Evolutionary conservation across 2,888 invertebrate species (phyloP), one percentile per base, ranked within the genome.

Genomic region (Cerastoderma edule): DNA sequence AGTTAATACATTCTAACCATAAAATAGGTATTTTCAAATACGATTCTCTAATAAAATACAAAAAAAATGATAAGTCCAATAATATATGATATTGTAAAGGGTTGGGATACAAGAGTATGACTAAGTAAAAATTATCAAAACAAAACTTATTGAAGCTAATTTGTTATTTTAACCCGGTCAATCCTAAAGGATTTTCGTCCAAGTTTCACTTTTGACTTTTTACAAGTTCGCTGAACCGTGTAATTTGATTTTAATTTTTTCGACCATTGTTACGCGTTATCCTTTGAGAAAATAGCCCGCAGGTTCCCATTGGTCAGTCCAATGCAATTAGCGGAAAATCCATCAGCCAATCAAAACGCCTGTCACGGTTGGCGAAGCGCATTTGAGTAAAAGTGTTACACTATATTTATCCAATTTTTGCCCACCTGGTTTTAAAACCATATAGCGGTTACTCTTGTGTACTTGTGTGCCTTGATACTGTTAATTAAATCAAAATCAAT

Each of bases 151-250:
- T n/a, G n/a, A n/a, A n/a, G n/a, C n/a, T n/a, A 60, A 39, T 60
- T 50, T 78, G 68, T 74, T 78, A 64, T 78, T 65, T 19, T 75
- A 75, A 78, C 74, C 78, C 74, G 74, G 74, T 72, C 78, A 75
- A 60, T 28, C 53, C 54, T 71, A 68, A 32, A 27, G 8, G 33
- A 50, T 66, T 66, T 50, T 48, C 24, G 10, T n/a, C 33, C 50
- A 33, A 33, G 24, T 32, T 60, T 60, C 35, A 60, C 27, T 39
- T 60, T 39, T 60, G 60, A 60, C 60, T 66, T 66, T 66, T 50
- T 50, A 46, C 30, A 28, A 65, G 66, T 33, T 22, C 65, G 57
- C n/a, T 72, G 65, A 60, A 66, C 68, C 78, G 64, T 65, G 39
- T 44, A 74, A 67, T 56, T 64, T 35, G 72, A 67, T 67, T 63